Base-by-base conservation (phyloP, 2,888 invertebrate species). In the Coenonympha glycerion region DNA sequence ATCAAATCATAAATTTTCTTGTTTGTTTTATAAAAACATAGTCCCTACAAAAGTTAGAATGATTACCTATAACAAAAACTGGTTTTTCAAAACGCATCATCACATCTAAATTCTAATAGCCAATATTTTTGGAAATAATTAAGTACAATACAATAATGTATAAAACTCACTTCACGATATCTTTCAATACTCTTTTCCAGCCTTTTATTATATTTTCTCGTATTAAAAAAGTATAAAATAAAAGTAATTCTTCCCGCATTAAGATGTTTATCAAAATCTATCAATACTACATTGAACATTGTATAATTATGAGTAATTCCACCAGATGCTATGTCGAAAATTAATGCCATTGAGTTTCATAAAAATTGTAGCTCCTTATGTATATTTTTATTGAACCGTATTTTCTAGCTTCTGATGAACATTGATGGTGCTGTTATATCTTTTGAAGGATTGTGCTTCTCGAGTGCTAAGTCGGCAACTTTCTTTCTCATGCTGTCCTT, bases 381-480 rank as follows among this genome's bases (percentile, higher is more conserved):
- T 46, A 30, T n/a, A 26, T 33, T 46, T 39, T 50, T 48, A 47
- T 55, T 54, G 50, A 55, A 55, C 45, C 49, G 52, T 57, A 54
- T 57, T 55, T 30, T 46, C 52, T 57, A 57, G 57, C 57, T 48
- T 57, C 49, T 56, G 55, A 57, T 57, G 58, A 57, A 58, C 56
- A 61, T 55, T 61, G 61, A 58, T 59, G 57, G 65, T 65, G 64
- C 64, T 62, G n/a, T n/a, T 59, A 55, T 60, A 63, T 59, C 55
- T 61, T 60, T 63, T 56, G 60, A 62, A 60, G 70, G 74, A 72
- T 75, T 74, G 79, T 80, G 81, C 79, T 78, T 64, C 68, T 74
- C 66, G 71, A 68, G 77, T 81, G 76, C 73, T 68, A 46, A 44
- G 66, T 65, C 74, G 74, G 78, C 65, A 71, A 79, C 69, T 69